Evolutionary conservation across 1,140 invertebrate genomes (phyloP).

Genomic region (Dinoponera quadriceps): DNA sequence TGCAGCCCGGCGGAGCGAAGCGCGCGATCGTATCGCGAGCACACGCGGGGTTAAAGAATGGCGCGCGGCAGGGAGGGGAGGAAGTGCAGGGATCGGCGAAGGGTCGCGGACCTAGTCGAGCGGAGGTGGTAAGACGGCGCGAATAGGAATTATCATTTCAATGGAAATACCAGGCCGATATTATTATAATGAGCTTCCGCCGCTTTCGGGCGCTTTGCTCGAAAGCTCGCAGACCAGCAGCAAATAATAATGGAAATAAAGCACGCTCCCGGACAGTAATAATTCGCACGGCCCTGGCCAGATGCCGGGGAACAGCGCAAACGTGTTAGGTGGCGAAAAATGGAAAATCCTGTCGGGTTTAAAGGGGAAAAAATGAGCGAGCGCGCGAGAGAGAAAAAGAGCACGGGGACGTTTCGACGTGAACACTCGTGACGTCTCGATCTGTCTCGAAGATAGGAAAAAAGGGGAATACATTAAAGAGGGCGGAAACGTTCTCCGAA

Average conservation of each 20-base stretch:
- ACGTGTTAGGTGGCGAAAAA: constrained; percentile 32
- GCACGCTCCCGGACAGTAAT: constrained; percentile 55
- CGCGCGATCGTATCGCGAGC: not conserved
- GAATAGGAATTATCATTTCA: constrained; percentile 71
- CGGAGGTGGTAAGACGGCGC: constrained; percentile 3
- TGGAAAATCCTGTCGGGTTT: constrained; percentile 38
- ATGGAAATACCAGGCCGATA: constrained; percentile 64
- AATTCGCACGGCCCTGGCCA: constrained; percentile 10
- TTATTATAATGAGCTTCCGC: constrained; percentile 64
- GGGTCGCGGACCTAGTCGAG: not conserved
- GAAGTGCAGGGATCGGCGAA: not conserved
- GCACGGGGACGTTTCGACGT: not conserved
- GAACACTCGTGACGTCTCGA: not conserved
- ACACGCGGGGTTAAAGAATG: constrained; percentile 6
- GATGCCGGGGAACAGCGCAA: not conserved
- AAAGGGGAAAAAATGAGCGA: constrained; percentile 34
- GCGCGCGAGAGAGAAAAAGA: not conserved
- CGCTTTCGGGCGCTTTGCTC: not conserved
- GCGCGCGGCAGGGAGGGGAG: not conserved
- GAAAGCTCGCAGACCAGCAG: constrained; percentile 30
- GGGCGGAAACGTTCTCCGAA: constrained; percentile 12
- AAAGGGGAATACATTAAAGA: not conserved
- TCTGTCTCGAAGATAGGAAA: not conserved
- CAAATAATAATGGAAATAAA: constrained; percentile 67
- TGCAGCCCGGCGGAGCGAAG: not conserved